Base-by-base conservation (phyloP, 1,140 invertebrate genomes). In the Drosophila cardini region DNA sequence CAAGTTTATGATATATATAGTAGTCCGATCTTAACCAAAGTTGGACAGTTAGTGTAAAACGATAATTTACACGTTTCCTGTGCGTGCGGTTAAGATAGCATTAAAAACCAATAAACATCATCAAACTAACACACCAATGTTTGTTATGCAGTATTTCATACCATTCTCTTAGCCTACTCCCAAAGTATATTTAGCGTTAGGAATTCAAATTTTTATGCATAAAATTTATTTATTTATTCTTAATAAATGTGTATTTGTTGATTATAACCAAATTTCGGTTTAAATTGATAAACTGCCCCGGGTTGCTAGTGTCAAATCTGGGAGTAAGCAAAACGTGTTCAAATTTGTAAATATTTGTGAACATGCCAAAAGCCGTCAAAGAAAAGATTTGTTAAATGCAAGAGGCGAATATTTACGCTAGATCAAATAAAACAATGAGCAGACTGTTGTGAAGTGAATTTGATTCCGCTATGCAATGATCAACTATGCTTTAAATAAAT, bases 261-360 rank as follows among this genome's bases (percentile, higher is more conserved):
- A n/a, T n/a, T n/a, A n/a, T n/a, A 62, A 42, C 32, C 26, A 72
- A 43, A 71, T 34, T 65, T 57, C 34, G 43, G 68, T 40, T 53
- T 34, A 64, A 69, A 75, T 70, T 57, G 65, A 53, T 45, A 60
- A 38, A n/a, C n/a, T 60, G 58, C 75, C 56, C 11, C 60, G 21
- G 61, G 64, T 36, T 53, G 21, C n/a, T 16, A 65, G 52, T 78
- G 76, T 78, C 72, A 71, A 78, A 71, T 50, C 56, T 58, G 34
- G 43, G 16, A 42, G 58, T 76, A 79, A 79, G 76, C 74, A 79
- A 73, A 77, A 73, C 77, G 77, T 73, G 74, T 69, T 55, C 64
- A 69, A 79, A 79, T 69, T 72, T 69, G 56, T 55, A 79, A 76
- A 79, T 76, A 77, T 79, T 79, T 72, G 70, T 53, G 38, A 45